Evolutionary conservation across 2,888 invertebrate genomes (phyloP).

Genomic region (Brachycybe producta): DNA sequence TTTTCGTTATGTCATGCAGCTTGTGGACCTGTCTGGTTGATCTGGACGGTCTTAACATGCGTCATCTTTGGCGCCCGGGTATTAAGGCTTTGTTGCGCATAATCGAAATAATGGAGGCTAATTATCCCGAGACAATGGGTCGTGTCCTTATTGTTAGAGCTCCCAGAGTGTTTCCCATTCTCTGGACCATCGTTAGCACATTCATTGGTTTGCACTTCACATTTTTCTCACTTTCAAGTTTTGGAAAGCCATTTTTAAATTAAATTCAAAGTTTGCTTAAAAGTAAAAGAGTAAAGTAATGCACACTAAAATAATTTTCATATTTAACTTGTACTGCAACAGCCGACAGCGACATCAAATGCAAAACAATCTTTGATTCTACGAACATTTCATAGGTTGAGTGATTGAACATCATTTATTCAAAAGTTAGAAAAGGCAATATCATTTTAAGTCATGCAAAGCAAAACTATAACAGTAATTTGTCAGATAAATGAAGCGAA

Average conservation of each 20-base stretch:
- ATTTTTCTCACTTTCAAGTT: slow-evolving; percentile 22
- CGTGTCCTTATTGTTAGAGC: slow-evolving; percentile 79
- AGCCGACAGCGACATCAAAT: no score
- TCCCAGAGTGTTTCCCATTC: slow-evolving; percentile 83
- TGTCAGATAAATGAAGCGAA: no score
- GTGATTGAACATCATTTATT: no score
- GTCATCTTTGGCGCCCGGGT: slow-evolving; percentile 89
- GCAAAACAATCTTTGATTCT: no score
- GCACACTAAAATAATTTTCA: neutral
- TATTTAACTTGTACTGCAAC: neutral
- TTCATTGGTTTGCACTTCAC: slow-evolving; percentile 84
- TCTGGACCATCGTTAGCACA: slow-evolving; percentile 89
- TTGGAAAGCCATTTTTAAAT: no score
- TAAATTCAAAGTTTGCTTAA: no score
- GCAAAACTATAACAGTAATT: no score
- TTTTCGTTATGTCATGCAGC: no score
- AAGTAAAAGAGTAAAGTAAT: neutral
- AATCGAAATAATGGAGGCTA: slow-evolving; percentile 76
- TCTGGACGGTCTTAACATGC: slow-evolving; percentile 85
- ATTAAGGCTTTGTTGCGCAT: slow-evolving; percentile 52
- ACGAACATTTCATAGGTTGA: no score
- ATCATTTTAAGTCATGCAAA: no score
- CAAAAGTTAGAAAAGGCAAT: no score
- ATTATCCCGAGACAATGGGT: slow-evolving; percentile 92
- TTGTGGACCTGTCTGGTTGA: slow-evolving; percentile 84